These are phyloP conservation scores for Drosophila suboccidentalis DNA, from an alignment of 2,888 invertebrate genomes.

Conservation along the genomic window DNA sequence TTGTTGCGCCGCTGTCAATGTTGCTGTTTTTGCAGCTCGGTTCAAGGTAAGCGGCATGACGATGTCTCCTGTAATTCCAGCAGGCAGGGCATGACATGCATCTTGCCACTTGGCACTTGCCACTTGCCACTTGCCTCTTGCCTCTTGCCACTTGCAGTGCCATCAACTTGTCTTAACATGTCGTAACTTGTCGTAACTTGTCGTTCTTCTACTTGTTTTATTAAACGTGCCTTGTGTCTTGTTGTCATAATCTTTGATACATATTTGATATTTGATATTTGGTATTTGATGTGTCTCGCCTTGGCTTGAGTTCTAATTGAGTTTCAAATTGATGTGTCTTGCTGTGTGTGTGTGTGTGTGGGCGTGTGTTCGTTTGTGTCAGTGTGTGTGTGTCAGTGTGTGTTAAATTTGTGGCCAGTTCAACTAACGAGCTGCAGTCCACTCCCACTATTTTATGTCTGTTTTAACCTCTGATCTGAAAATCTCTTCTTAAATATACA, in stretches of 20 bases:
- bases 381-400: background rate
- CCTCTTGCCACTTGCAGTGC: background rate
- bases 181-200: constrained; percentile 1
- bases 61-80: background rate
- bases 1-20: constrained; percentile 39
- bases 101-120: background rate
- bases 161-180: background rate
- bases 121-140: background rate
- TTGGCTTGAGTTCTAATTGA: constrained; percentile 20
- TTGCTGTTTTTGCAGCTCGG: constrained; percentile 54
- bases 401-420: background rate
- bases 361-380: background rate
- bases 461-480: background rate
- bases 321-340: constrained; percentile 27
- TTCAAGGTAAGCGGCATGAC: constrained; percentile 54
- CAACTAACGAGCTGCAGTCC: background rate
- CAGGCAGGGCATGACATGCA: too few relatives aligned
- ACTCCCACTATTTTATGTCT: constrained; percentile 1
- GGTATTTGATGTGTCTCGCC: constrained; percentile 34
- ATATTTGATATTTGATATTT: constrained; percentile 1
- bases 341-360: background rate
- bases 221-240: constrained; percentile 17
- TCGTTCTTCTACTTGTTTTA: constrained; percentile 1
- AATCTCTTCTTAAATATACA: background rate
- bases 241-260: constrained; percentile 6